Conservation (phyloP, 2,113 vertebrate genomes). For the Cololabis saira region DNA sequence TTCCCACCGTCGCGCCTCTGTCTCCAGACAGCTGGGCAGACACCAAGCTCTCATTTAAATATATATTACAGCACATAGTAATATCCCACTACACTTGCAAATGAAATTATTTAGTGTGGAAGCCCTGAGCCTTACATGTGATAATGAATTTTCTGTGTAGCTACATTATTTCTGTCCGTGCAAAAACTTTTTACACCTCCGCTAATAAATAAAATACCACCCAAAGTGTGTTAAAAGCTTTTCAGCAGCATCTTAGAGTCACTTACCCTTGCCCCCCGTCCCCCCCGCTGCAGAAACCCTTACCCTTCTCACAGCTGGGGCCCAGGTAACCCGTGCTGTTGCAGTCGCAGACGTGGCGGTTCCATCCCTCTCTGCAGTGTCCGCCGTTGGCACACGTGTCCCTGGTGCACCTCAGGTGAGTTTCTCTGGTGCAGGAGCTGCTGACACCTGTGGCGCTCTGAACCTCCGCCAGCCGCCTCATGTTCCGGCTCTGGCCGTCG, state of each 20-base stretch:
- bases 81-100: slow-evolving; percentile 19
- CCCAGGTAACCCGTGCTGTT: slow-evolving; percentile 89
- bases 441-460: slow-evolving; percentile 84
- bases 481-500: slow-evolving; percentile 90
- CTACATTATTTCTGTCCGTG: slow-evolving; percentile 24
- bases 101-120: slow-evolving; percentile 32
- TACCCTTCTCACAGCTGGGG: slow-evolving; percentile 88
- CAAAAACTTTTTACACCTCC: slow-evolving; percentile 35
- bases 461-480: slow-evolving; percentile 86
- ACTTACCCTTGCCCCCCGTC: slow-evolving; percentile 19
- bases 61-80: slow-evolving; percentile 12
- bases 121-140: slow-evolving; percentile 8
- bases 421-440: slow-evolving; percentile 89
- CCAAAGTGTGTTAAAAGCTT: slow-evolving; percentile 63
- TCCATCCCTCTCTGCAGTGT: slow-evolving; percentile 91
- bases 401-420: slow-evolving; percentile 84
- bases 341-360: slow-evolving; percentile 92
- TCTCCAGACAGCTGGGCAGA: slow-evolving; percentile 8
- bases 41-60: slow-evolving; percentile 25
- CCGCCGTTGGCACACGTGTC: slow-evolving; percentile 87
- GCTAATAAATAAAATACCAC: slow-evolving; percentile 65
- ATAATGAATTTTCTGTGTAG: slow-evolving; percentile 35
- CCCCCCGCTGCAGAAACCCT: slow-evolving; percentile 46
- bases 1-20: slow-evolving; percentile 5
- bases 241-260: slow-evolving; percentile 36